phyloP scores from a whole-genome alignment of 2,888 invertebrate genomes.

The Spialia ferax region DNA sequence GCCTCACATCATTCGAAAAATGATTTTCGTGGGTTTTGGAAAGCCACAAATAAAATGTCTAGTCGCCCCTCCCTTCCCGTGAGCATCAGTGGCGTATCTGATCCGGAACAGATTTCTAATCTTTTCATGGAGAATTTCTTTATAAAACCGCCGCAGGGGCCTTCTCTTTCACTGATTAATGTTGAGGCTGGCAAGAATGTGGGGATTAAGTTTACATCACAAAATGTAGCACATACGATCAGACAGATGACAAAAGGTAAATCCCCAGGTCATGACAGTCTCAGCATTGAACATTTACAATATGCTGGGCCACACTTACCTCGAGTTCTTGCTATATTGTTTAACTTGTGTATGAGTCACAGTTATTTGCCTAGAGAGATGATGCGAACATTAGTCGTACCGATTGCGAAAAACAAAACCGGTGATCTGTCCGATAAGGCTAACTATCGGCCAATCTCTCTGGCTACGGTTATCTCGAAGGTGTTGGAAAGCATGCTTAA shows the following conservation, averaged over 20 bases:
- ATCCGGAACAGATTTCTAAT: too few relatives aligned
- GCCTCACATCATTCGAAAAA: too few relatives aligned
- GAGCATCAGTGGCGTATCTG: too few relatives aligned
- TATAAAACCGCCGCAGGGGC: too few relatives aligned
- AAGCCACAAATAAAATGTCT: too few relatives aligned
- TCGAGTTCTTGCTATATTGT: constrained; percentile 22
- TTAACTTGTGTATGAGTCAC: constrained; percentile 18
- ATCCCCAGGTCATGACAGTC: too few relatives aligned
- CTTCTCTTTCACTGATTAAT: constrained; percentile 11
- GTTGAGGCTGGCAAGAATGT: constrained; percentile 33
- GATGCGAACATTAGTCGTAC: constrained; percentile 3
- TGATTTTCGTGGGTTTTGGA: too few relatives aligned
- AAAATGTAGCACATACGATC: not conserved
- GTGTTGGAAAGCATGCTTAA: too few relatives aligned
- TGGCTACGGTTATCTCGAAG: too few relatives aligned
- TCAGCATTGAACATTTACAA: constrained; percentile 37
- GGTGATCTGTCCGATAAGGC: not conserved
- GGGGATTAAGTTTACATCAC: constrained; percentile 25
- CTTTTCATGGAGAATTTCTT: too few relatives aligned
- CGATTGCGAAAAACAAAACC: constrained; percentile 7
- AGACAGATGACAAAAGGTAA: constrained; percentile 29
- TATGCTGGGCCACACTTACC: constrained; percentile 27
- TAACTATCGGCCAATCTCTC: constrained; percentile 9
- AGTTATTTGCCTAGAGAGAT: not conserved
- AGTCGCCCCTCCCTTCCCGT: too few relatives aligned